These are phyloP conservation scores for Xerus rutilus DNA, from an alignment of 2,797 vertebrate genomes.

Conservation along the genomic window DNA sequence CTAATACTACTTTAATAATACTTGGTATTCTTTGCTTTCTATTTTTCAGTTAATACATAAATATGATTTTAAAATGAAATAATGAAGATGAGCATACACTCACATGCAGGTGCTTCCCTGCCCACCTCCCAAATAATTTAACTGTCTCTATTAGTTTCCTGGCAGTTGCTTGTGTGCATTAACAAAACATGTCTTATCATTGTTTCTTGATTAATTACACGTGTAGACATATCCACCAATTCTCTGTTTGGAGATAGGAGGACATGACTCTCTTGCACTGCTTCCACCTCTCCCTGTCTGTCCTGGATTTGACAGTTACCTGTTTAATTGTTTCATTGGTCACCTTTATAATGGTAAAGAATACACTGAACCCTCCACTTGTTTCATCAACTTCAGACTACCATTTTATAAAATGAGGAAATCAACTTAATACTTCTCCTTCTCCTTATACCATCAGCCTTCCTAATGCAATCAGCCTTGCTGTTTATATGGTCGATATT, in stretches of 20 bases:
- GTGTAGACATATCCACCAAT: fast-evolving
- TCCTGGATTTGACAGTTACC: not conserved
- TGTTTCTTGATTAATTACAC: not conserved
- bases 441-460: not conserved
- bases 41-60: not conserved
- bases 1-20: not conserved
- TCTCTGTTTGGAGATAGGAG: not conserved
- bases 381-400: not conserved
- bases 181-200: fast-evolving
- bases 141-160: not conserved
- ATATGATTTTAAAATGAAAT: not conserved
- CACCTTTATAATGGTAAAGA: not conserved
- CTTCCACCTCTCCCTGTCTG: not conserved
- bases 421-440: not conserved
- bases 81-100: not conserved
- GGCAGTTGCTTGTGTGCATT: too few species aligned
- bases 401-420: not conserved
- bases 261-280: not conserved
- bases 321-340: not conserved
- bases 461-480: not conserved
- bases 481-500: not conserved
- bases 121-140: not conserved
- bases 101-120: not conserved
- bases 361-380: not conserved
- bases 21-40: not conserved